A percentile compares a stretch with the other conserved stretches of the same genome.
Conservation (phyloP, 1,140 invertebrate species). For the Listronotus bonariensis region DNA sequence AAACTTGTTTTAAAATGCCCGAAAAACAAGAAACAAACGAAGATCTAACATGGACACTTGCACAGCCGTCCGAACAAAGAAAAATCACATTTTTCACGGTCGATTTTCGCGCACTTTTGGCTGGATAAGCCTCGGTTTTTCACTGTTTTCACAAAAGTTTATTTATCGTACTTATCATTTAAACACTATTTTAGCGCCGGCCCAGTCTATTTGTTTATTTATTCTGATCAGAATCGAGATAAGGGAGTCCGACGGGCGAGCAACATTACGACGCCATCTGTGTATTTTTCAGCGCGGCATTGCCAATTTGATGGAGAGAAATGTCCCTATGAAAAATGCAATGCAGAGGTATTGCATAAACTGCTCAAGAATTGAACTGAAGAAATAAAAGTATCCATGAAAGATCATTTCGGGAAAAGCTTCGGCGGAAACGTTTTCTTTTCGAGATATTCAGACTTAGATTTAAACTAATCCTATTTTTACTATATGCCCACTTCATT, state of each 20-base stretch:
- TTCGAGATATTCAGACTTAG: too few relatives aligned
- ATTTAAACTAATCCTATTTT: too few relatives aligned
- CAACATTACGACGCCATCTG: conserved; percentile 36
- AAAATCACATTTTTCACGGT: conserved; percentile 36
- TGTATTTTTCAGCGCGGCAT: conserved; percentile 19
- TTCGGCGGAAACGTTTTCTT: too few relatives aligned
- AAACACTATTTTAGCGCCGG: conserved; percentile 17
- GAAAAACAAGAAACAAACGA: conserved; percentile 21
- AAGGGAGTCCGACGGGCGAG: conserved; percentile 13
- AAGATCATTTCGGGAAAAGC: too few relatives aligned
- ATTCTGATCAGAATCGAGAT: conserved; percentile 33
- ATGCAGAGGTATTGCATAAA: conserved; percentile 8
- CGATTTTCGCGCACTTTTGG: conserved; percentile 33
- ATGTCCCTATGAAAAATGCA: conserved; percentile 13
- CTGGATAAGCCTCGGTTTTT: conserved; percentile 11
- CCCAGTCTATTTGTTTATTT: conserved; percentile 35
- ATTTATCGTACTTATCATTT: conserved; percentile 27
- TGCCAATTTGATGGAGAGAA: conserved; percentile 16
- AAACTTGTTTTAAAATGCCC: conserved; percentile 13
- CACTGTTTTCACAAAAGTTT: conserved; percentile 10
- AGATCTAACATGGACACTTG: conserved; percentile 32
- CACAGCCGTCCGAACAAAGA: conserved; percentile 33
- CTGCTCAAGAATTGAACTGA: conserved; percentile 14
- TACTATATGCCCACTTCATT: too few relatives aligned
- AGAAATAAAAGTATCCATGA: too few relatives aligned